phyloP scores from a whole-genome alignment of 2,113 vertebrate genomes.

The Circaetus cinerascens region DNA sequence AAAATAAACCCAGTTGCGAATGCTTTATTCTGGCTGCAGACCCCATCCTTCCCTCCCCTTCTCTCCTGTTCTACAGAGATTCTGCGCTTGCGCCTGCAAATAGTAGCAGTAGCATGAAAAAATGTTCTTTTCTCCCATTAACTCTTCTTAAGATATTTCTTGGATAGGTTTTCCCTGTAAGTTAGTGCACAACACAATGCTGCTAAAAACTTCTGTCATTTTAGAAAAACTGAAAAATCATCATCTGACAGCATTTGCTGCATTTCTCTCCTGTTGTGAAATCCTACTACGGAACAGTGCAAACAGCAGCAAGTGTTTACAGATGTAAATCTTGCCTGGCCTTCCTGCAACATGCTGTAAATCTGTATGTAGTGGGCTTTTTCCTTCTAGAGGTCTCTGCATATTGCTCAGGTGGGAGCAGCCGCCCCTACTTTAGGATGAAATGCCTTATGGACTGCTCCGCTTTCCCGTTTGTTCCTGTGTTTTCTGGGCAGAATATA shows the following conservation, averaged over 20 bases:
- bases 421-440: rapidly evolving
- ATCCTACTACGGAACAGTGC: not conserved
- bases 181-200: not conserved
- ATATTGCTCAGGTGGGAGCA: not conserved
- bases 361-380: not conserved
- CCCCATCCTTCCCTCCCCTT: not conserved
- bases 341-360: not conserved
- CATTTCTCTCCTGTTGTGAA: not conserved
- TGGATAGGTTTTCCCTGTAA: not conserved
- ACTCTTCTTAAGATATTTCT: not conserved
- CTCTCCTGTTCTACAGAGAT: not conserved
- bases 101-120: not conserved
- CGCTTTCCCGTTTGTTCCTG: not conserved
- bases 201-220: not conserved
- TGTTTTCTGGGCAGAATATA: not conserved
- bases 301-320: not conserved
- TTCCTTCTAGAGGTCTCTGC: not conserved
- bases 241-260: not conserved
- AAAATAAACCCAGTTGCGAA: not conserved
- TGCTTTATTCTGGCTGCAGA: not conserved
- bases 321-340: not conserved
- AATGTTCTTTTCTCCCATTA: not conserved
- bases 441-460: not conserved
- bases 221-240: not conserved
- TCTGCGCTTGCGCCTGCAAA: not conserved